phyloP scores from a whole-genome alignment of 1,140 invertebrate genomes.

The Wiebesia pumilae region DNA sequence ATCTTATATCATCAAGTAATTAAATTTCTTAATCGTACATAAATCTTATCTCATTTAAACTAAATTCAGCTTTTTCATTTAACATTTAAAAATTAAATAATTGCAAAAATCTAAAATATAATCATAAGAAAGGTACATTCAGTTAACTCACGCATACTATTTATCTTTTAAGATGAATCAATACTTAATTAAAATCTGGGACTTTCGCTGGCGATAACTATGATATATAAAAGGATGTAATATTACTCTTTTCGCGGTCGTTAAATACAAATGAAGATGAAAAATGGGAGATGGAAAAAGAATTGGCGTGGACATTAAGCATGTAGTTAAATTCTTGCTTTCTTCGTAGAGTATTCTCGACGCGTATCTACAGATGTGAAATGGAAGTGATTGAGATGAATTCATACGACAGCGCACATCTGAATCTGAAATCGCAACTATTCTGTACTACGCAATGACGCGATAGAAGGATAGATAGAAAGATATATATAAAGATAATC shows the following conservation, averaged over 20 bases:
- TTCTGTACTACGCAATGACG: constrained; percentile 1
- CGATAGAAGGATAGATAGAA: neutral
- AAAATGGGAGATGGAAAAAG: no score
- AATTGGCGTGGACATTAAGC: constrained; percentile 8
- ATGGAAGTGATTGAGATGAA: constrained; percentile 54
- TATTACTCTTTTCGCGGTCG: constrained; percentile 25
- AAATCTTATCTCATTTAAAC: no score
- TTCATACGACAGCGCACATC: constrained; percentile 51
- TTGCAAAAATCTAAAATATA: no score
- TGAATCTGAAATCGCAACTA: constrained; percentile 51
- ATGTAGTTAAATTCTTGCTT: constrained; percentile 15
- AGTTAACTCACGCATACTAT: no score
- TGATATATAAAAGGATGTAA: constrained; percentile 5
- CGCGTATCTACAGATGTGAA: constrained; percentile 40
- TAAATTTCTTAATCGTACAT: no score
- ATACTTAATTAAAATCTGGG: constrained; percentile 23
- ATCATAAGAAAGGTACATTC: no score
- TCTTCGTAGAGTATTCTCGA: constrained; percentile 29
- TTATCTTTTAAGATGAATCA: neutral
- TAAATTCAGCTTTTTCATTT: no score
- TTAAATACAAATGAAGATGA: constrained; percentile 12
- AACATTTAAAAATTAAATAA: no score
- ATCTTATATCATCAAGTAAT: no score
- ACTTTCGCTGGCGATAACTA: neutral
- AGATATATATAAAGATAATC: neutral